Evolutionary conservation across 2,113 vertebrate species (phyloP).

Genomic region (Glaucomys volans): DNA sequence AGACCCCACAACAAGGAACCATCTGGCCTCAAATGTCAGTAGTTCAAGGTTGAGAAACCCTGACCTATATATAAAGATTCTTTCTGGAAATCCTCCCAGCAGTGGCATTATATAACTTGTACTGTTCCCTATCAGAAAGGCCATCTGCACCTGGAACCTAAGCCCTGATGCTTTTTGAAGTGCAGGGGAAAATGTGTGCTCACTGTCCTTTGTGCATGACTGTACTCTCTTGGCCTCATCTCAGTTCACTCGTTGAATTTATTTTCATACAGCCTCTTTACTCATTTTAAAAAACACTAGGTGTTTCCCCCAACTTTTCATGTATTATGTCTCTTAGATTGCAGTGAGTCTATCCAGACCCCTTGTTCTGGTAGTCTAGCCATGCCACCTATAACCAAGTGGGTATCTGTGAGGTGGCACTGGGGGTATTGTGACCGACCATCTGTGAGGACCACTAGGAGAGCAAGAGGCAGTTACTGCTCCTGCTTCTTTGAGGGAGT

Average conservation of each 20-base stretch:
- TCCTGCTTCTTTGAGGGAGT: background rate
- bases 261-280: background rate
- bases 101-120: background rate
- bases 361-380: background rate
- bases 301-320: background rate
- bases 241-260: background rate
- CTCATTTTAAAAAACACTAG: background rate
- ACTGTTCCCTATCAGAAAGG: background rate
- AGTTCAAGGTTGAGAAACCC: background rate
- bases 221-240: background rate
- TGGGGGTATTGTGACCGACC: background rate
- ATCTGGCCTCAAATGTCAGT: background rate
- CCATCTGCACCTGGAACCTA: background rate
- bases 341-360: background rate
- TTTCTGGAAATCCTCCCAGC: background rate
- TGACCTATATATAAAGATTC: background rate
- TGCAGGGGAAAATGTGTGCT: background rate
- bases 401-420: background rate
- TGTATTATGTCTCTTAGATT: background rate
- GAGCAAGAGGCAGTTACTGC: background rate
- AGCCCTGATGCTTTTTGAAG: background rate
- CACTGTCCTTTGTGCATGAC: background rate
- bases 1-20: background rate
- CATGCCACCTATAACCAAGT: rapidly evolving
- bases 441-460: background rate